Evolutionary conservation across 2,888 invertebrate species (phyloP).

Genomic region (Lithophane socia): DNA sequence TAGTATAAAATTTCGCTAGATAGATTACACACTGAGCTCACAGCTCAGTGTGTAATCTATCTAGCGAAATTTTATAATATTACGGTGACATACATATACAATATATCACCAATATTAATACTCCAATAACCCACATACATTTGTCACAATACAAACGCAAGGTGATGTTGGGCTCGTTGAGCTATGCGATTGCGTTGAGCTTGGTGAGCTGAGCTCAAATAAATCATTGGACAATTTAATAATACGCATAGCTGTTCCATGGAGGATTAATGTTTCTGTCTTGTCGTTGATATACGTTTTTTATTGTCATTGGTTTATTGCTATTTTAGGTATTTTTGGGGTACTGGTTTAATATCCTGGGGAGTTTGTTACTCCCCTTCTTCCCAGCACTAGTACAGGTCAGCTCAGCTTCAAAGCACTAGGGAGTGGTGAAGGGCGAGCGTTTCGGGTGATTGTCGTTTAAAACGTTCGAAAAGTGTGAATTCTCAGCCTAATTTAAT

Average conservation of each 20-base stretch:
- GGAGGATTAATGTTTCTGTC: constrained; percentile 52
- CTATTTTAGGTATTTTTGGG: constrained; percentile 15
- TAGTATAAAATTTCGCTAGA: too few species aligned
- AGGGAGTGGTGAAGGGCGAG: too few species aligned
- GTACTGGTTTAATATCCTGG: too few species aligned
- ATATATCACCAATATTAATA: constrained; percentile 8
- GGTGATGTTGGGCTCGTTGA: constrained; percentile 28
- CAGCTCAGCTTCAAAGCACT: too few species aligned
- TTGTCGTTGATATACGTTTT: constrained; percentile 47
- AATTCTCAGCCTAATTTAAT: too few species aligned
- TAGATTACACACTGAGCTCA: too few species aligned
- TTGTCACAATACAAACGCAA: constrained; percentile 48
- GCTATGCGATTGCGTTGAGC: constrained; percentile 37
- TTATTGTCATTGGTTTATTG: constrained; percentile 38
- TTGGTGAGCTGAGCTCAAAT: constrained; percentile 29
- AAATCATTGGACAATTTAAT: constrained; percentile 67
- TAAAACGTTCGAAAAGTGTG: too few species aligned
- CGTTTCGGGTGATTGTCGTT: too few species aligned
- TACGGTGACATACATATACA: neutral
- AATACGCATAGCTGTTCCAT: constrained; percentile 54
- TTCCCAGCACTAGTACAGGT: too few species aligned
- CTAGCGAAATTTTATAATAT: too few species aligned
- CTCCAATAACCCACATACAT: constrained; percentile 47
- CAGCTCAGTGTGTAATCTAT: too few species aligned
- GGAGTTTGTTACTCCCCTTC: too few species aligned